A percentile compares a stretch with the other conserved stretches of the same genome.
phyloP scores from a whole-genome alignment of 2,113 vertebrate genomes.

The Neodontobutis hainanensis region DNA sequence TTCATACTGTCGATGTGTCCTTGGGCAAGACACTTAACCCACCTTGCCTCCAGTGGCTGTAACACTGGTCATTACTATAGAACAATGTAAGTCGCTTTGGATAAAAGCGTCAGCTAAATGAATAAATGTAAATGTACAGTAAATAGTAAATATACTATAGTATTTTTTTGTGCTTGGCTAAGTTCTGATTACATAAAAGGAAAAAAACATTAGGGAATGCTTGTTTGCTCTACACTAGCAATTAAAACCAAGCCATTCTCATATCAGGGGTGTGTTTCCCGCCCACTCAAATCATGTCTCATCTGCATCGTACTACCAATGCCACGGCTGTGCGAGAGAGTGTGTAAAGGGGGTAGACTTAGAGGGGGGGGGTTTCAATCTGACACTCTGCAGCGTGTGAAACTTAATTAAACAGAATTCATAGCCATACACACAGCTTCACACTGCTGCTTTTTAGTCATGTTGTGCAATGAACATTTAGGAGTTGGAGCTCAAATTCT shows the following conservation, averaged over 20 bases:
- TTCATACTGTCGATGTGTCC: no score
- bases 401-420: slow-evolving; percentile 65
- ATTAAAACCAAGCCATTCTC: slow-evolving; percentile 69
- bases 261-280: slow-evolving; percentile 62
- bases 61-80: no score
- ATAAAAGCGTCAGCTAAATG: no score
- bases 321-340: slow-evolving; percentile 9
- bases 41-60: no score
- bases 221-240: slow-evolving; percentile 52
- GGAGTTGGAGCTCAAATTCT: neutral
- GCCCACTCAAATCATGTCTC: slow-evolving; percentile 69
- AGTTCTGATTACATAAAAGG: no score
- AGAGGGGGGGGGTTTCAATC: slow-evolving; percentile 30
- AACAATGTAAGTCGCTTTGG: no score
- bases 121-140: no score
- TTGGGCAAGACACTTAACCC: no score
- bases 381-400: slow-evolving; percentile 62
- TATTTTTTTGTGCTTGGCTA: no score
- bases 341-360: slow-evolving; percentile 1
- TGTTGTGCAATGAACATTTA: neutral
- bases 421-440: slow-evolving; percentile 29
- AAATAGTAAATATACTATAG: no score
- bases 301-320: slow-evolving; percentile 37
- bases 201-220: no score
- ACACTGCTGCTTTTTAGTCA: neutral